Percentiles rank a stretch among this genome's conserved stretches.
phyloP scores from a whole-genome alignment of 2,113 vertebrate species.

The Chloroceryle aenea region DNA sequence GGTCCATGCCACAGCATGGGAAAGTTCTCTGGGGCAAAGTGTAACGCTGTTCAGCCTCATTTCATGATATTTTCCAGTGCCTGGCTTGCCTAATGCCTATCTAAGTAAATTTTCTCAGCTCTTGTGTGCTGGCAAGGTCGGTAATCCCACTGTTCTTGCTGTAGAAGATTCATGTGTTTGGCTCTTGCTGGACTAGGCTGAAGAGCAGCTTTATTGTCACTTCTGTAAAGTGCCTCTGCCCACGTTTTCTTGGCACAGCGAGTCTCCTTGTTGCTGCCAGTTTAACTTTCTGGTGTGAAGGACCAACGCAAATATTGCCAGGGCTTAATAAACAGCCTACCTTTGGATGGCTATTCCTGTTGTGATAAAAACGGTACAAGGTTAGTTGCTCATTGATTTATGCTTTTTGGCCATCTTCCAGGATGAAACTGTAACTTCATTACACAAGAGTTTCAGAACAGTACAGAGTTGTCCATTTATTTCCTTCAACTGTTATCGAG shows the following conservation, averaged over 20 bases:
- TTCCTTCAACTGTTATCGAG: conserved; percentile 15
- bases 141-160: not conserved
- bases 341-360: not conserved
- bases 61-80: not conserved
- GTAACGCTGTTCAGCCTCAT: not conserved
- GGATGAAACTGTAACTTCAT: conserved; percentile 24
- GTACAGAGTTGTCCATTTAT: conserved; percentile 24
- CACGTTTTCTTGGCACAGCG: rapidly evolving
- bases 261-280: not conserved
- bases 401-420: conserved; percentile 38
- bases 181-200: not conserved
- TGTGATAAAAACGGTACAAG: conserved; percentile 8
- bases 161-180: not conserved
- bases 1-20: not conserved
- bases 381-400: conserved; percentile 49
- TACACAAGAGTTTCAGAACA: conserved; percentile 29
- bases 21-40: not conserved
- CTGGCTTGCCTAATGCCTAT: not conserved
- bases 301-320: not conserved
- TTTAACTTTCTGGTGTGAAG: not conserved
- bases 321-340: not conserved
- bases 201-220: not conserved
- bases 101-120: not conserved
- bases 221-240: not conserved
- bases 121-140: not conserved